Conservation (phyloP, 2,888 invertebrate genomes). For the Spisula solida region DNA sequence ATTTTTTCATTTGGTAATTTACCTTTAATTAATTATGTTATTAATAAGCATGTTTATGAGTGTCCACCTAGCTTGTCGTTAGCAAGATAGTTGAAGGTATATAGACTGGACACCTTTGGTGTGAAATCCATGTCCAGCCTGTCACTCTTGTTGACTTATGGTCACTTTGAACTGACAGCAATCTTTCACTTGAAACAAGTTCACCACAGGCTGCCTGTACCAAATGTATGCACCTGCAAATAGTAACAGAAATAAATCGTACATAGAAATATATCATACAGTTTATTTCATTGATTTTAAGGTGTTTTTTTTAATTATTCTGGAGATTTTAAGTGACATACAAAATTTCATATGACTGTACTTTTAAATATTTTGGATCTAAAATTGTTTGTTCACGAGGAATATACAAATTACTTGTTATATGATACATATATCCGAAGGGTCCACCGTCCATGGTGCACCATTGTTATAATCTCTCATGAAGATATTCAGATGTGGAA, state of each 20-base stretch:
- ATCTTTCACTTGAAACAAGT: neutral
- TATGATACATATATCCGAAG: too few relatives aligned
- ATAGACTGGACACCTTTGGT: conserved; percentile 19
- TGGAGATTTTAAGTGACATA: too few relatives aligned
- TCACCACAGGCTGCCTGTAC: neutral
- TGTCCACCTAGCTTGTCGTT: neutral
- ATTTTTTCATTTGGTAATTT: neutral
- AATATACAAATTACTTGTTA: too few relatives aligned
- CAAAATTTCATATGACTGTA: neutral
- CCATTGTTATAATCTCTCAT: too few relatives aligned
- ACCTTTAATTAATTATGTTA: neutral
- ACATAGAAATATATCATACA: neutral
- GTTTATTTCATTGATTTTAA: neutral
- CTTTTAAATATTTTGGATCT: neutral
- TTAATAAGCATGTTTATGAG: neutral
- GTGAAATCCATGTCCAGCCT: conserved; percentile 3
- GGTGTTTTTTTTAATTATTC: neutral
- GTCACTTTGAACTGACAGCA: conserved; percentile 22
- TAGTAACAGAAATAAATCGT: neutral
- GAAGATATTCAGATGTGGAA: too few relatives aligned
- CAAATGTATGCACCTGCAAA: neutral
- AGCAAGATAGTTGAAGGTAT: neutral
- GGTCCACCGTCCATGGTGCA: too few relatives aligned
- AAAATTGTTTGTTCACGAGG: neutral
- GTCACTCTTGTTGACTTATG: neutral